These are phyloP conservation scores for Pristiophorus japonicus DNA, from an alignment of 2,113 vertebrate genomes.

Conservation along the genomic window DNA sequence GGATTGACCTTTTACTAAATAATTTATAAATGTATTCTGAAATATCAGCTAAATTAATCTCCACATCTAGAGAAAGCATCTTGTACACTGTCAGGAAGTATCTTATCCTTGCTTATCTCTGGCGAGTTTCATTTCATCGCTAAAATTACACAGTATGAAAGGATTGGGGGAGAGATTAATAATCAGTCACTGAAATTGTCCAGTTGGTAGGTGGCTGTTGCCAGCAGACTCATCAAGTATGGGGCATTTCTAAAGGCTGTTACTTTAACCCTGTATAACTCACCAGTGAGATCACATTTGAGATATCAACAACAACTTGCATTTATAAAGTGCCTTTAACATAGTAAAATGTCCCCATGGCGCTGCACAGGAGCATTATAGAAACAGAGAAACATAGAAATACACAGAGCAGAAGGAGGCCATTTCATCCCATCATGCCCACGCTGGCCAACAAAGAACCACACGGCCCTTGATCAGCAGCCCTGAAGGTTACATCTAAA, in stretches of 20 bases:
- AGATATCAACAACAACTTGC: neutral
- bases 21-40: conserved; percentile 24
- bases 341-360: neutral
- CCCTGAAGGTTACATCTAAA: no score
- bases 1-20: conserved; percentile 18
- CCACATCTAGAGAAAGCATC: neutral
- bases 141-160: neutral
- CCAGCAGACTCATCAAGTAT: neutral
- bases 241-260: neutral
- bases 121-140: neutral
- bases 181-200: neutral
- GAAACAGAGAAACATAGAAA: no score
- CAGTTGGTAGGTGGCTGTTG: neutral
- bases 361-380: no score
- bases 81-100: conserved; percentile 2
- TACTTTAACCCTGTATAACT: neutral
- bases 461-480: no score
- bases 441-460: no score
- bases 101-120: conserved; percentile 26
- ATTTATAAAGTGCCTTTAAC: neutral
- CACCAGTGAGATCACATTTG: neutral
- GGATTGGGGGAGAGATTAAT: neutral
- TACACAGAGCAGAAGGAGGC: no score
- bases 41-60: conserved; percentile 23
- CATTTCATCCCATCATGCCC: no score